phyloP scores from a whole-genome alignment of 2,113 vertebrate genomes.

The Natator depressus region DNA sequence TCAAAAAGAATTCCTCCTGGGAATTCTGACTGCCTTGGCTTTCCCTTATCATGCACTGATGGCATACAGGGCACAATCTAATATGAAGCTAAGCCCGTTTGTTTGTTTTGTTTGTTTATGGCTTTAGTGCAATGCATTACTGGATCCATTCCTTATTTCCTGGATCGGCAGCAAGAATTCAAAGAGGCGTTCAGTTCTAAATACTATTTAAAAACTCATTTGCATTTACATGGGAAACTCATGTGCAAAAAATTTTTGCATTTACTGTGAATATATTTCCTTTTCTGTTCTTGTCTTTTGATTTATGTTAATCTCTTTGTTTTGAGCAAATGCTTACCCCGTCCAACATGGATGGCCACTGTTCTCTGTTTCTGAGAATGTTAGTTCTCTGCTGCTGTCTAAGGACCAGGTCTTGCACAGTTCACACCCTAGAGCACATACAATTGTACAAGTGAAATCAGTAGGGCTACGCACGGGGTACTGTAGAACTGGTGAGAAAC shows the following conservation, averaged over 20 bases:
- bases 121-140: background rate
- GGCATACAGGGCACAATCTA: slow-evolving; percentile 18
- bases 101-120: background rate
- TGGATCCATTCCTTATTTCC: background rate
- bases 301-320: background rate
- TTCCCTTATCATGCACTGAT: slow-evolving; percentile 4
- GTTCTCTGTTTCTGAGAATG: too few relatives aligned
- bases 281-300: background rate
- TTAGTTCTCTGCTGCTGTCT: too few relatives aligned
- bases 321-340: background rate
- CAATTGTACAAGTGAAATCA: too few relatives aligned
- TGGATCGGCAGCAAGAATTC: background rate
- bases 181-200: background rate
- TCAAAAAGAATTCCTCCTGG: background rate
- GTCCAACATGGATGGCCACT: too few relatives aligned
- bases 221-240: too few relatives aligned
- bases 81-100: slow-evolving; percentile 29
- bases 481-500: too few relatives aligned
- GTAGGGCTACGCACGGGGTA: too few relatives aligned
- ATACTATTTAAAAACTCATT: background rate
- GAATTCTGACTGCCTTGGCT: background rate
- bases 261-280: background rate
- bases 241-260: background rate
- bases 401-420: too few relatives aligned
- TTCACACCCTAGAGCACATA: too few relatives aligned